Evolutionary conservation across 2,888 invertebrate genomes (phyloP), one percentile per base, ranked within the genome.

Genomic region (Thereva unica): DNA sequence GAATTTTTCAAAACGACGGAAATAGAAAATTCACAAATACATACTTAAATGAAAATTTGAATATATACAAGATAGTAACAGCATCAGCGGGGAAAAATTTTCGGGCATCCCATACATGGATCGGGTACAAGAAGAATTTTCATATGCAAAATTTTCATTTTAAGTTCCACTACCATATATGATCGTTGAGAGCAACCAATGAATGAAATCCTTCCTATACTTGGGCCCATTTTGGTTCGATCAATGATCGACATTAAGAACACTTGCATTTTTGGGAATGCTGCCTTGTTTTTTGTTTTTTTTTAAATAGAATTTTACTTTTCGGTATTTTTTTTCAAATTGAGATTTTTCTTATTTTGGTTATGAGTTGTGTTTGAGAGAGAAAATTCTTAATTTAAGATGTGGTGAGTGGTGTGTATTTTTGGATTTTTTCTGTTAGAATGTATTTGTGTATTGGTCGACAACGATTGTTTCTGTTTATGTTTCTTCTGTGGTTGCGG

Each of bases 31-130:
- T 64, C 7, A 66, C 66, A 12, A 23, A 63, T 52, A 66, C 59
- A 54, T 7, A 5, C 5, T 5, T 10, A 37, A 8, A 40, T 10
- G 44, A 63, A 63, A 63, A 63, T 52, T 61, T 10, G 3, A 23
- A 49, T 8, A 38, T 63, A 41, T 42, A 42, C 9, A 42, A 42
- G 42, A 42, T 38, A 45, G 37, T n/a, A 10, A 40, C 50, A 63
- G 12, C 49, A 47, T 12, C 47, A 38, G 59, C 45, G 59, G 64
- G 64, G 64, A 66, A 56, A 66, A 66, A 50, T 59, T 66, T 66
- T 66, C 38, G 40, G 66, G 66, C 69, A 69, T 69, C 70, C 70
- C 70, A 70, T 70, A 70, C 70, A 70, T 70, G 70, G 66, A 66
- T 59, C 53, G 66, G 66, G 56, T 50, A 49, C 42, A 49, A 41